phyloP scores from a whole-genome alignment of 2,888 invertebrate genomes.

The Drosophila anomalata region DNA sequence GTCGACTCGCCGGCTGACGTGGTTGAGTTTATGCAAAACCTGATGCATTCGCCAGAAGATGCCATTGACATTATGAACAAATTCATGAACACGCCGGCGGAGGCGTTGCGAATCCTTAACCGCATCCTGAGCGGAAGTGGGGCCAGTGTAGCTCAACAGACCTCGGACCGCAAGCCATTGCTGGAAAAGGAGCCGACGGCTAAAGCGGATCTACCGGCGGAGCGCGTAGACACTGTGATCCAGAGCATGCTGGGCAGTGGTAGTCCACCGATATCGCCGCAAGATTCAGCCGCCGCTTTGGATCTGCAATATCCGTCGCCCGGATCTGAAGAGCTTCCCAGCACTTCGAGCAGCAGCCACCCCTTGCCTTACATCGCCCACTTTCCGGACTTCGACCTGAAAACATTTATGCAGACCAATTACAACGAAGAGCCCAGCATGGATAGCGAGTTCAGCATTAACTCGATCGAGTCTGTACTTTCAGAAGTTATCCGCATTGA shows the following conservation, averaged over 20 bases:
- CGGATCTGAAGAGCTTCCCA: constrained; percentile 57
- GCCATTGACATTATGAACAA: constrained; percentile 84
- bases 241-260: constrained; percentile 70
- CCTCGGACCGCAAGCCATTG: constrained; percentile 42
- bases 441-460: constrained; percentile 68
- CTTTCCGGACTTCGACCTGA: constrained; percentile 72
- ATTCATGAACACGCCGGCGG: constrained; percentile 83
- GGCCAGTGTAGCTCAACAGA: constrained; percentile 44
- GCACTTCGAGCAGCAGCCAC: constrained; percentile 62
- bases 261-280: constrained; percentile 46
- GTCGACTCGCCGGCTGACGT: constrained; percentile 84
- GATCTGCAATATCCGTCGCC: constrained; percentile 71
- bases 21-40: constrained; percentile 83
- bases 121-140: constrained; percentile 80
- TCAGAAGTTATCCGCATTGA: constrained; percentile 94
- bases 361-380: constrained; percentile 54
- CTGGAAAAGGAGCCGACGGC: constrained; percentile 24
- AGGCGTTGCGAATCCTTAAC: constrained; percentile 83
- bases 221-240: constrained; percentile 67
- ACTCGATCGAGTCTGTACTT: constrained; percentile 92
- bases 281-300: constrained; percentile 40
- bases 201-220: constrained; percentile 11
- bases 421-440: constrained; percentile 60
- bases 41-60: constrained; percentile 84
- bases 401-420: constrained; percentile 66